Base-by-base conservation (phyloP, 1,140 invertebrate genomes). In the Aporrectodea caliginosa region DNA sequence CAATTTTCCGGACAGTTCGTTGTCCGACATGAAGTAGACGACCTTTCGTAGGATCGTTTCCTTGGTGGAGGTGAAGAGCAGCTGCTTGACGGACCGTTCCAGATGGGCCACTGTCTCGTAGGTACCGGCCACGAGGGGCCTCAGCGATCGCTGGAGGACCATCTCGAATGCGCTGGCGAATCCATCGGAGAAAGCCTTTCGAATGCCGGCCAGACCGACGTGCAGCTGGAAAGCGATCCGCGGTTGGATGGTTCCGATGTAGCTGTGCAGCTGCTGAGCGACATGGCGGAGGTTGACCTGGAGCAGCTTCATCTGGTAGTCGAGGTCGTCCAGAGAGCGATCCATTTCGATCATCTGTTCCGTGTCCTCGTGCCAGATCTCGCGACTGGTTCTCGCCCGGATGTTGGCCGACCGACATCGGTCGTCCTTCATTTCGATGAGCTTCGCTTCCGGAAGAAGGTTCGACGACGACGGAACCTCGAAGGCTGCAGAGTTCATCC, bases 1-100 rank as follows among this genome's bases (percentile, higher is more conserved):
- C 16, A 80, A 34, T 35, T 78, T 78, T 34, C 33, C 69, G 16
- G 79, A 80, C 2, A 80, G 69, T 35, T 78, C 73, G 69, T 30
- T 78, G 69, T 80, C 75, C 35, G 79, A 35, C 35, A 72, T 71
- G 75, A 69, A 75, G 75, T 77, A 80, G 34, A 80, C 16, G n/a
- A 80, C 75, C 43, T 35, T 80, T 12, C 79, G 35, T 16, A 72
- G 34, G 27, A 72, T 29, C 16, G 75, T 31, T 27, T 80, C 79
- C 14, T 31, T 32, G 29, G 75, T 34, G 29, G 79, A 32, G 2
- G 68, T 71, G 16, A 72, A 78, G 31, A 58, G 31, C n/a, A 80
- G 69, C 69, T 78, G 77, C 30, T 78, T 71, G 31, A 78, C 35
- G 1, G 58, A 32, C 16, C 77, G 6, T 22, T 79, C 78, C 16